Base-by-base conservation (phyloP, 2,113 vertebrate genomes). In the Panthera leo region DNA sequence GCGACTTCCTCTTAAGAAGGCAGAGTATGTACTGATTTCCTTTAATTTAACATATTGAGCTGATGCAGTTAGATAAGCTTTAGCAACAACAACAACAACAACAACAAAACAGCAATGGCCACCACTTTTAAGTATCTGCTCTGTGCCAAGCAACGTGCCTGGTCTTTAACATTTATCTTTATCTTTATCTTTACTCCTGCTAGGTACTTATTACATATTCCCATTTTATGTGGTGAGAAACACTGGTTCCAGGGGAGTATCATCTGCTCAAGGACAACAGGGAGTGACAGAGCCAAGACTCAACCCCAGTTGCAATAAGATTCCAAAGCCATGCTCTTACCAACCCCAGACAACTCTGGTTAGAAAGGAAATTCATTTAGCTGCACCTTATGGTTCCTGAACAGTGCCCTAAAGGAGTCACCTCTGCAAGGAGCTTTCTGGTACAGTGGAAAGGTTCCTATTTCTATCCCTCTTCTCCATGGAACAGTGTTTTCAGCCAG, bases 391-490 rank as follows among this genome's bases (percentile, higher is more conserved):
- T 13, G 53, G 39, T 80, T 70, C 67, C 82, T 58, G 68, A 80
- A 70, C 34, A 88, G 65, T 85, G 58, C 36, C 65, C 51, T 51
- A 70, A 82, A 51, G 70, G 67, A 91, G 16, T 88, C 39, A 65
- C 82, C 53, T 87, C 78, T 73, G 2, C 91, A 76, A 82, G 48
- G 78, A 97, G 76, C 63, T 95, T 97, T 48, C 92, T 94, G 70
- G 48, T 92, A 68, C n/a, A 84, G 5, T 25, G 13, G 48, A 39
- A 93, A 95, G 67, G 9, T 89, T 91, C 85, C 73, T 80, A 29
- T 93, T 89, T 89, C 83, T 82, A 5, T 68, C 55, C 68, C 78
- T 76, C 36, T 87, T 88, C 29, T 86, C 84, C 31, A 51, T 2
- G 34, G 58, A 63, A 73, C 67, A 94, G 29, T 79, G 4, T 73